Evolutionary conservation across 2,797 vertebrate species (phyloP), one percentile per base, ranked within the genome.

Genomic region (Megalops cyprinoides): DNA sequence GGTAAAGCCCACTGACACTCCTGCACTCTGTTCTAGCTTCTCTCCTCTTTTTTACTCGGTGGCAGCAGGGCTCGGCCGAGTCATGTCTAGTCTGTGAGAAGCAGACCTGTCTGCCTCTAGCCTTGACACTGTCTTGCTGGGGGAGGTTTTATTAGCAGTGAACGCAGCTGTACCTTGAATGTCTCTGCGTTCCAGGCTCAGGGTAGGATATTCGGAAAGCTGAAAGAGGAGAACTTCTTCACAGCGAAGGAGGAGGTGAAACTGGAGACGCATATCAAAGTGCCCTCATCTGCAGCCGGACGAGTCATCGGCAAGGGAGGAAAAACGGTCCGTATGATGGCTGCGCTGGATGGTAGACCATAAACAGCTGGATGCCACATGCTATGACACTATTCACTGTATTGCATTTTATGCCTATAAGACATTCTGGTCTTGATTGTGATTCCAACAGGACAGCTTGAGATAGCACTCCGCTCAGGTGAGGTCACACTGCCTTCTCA

Each of bases 221-320:
- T 99, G 91, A 98, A 99, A 87, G 97, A 98, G 87, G 97, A 99
- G 84, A 99, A 99, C 87, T 98, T 99, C 92, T 96, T 98, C 80
- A 97, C 94, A 37, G 96, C 95, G 0, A 98, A 98, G 90, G 97
- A 99, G 88, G 97, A 99, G 86, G 97, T 98, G 88, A 98, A 98
- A 92, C 94, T 99, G 87, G 97, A 98, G 94, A 96, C 97, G 5
- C 97, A 98, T 90, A 98, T 99, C 91, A 96, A 97, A 91, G 97
- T 99, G 91, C 97, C 97, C 89, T 97, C 97, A 5, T 96, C 94
- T 0, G 96, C 97, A 0, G 97, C 97, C 0, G 97, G 97, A 82
- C 94, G 97, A 0, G 96, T 98, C 89, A 98, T 98, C 0, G 97
- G 97, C 85, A 99, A 98, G 91, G 97, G 97, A 0, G 97, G 97